phyloP scores from a whole-genome alignment of 1,140 invertebrate species.

The Stegodyphus mimosarum region DNA sequence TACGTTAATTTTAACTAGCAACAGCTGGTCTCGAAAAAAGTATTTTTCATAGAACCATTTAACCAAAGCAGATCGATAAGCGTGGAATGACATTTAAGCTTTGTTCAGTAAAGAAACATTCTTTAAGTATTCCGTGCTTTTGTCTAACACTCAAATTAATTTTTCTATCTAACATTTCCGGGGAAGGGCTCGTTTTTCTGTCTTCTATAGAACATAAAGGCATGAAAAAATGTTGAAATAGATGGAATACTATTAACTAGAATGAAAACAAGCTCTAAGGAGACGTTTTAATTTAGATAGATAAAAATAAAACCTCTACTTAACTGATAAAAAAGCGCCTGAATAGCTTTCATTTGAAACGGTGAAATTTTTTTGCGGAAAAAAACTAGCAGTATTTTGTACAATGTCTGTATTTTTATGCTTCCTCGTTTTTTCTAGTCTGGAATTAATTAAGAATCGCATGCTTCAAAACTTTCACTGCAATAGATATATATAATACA shows the following conservation, averaged over 20 bases:
- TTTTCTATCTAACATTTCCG: constrained; percentile 10
- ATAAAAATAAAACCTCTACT: constrained; percentile 23
- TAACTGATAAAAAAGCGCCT: not conserved
- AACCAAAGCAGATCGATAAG: constrained; percentile 11
- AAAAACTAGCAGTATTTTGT: constrained; percentile 20
- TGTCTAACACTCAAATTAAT: constrained; percentile 39
- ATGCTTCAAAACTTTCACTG: constrained; percentile 32
- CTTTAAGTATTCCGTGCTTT: constrained; percentile 26
- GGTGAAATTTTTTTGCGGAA: constrained; percentile 1
- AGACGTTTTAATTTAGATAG: constrained; percentile 23
- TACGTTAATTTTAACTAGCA: constrained; percentile 34
- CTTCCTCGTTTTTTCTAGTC: not conserved
- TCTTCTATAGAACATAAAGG: not conserved
- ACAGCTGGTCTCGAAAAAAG: constrained; percentile 23
- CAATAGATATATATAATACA: too few relatives aligned
- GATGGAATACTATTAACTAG: constrained; percentile 20
- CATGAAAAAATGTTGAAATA: not conserved
- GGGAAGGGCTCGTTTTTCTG: constrained; percentile 1
- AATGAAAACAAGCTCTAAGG: constrained; percentile 31
- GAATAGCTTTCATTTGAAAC: constrained; percentile 29
- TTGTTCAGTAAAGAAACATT: constrained; percentile 32
- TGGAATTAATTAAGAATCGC: constrained; percentile 15
- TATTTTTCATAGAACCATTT: constrained; percentile 6
- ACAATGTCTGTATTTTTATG: constrained; percentile 14
- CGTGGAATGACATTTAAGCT: constrained; percentile 38